These are phyloP conservation scores for Agapetus fuscipes DNA, from an alignment of 2,888 invertebrate species.

Conservation along the genomic window DNA sequence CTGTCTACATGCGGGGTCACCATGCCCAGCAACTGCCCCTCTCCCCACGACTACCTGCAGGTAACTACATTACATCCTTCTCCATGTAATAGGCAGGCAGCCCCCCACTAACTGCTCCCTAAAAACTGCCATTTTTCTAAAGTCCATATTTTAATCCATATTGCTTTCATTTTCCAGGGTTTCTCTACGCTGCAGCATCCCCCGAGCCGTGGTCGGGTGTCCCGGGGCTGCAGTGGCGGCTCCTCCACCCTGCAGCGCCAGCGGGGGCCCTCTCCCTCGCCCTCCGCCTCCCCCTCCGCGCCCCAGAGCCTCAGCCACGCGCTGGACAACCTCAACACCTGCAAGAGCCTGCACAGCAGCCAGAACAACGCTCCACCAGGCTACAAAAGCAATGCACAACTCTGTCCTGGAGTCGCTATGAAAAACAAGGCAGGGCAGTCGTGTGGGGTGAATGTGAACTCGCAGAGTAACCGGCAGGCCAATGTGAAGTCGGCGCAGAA, in stretches of 20 bases:
- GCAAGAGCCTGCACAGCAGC: slow-evolving; percentile 3
- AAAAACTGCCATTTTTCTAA: no score
- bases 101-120: background rate
- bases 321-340: no score
- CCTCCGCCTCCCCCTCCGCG: slow-evolving; percentile 15
- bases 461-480: no score
- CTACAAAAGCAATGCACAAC: no score
- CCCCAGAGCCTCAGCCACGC: slow-evolving; percentile 1
- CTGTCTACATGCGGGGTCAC: slow-evolving; percentile 5
- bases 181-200: slow-evolving; percentile 20
- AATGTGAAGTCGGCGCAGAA: slow-evolving; percentile 1
- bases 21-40: background rate
- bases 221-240: slow-evolving; percentile 16
- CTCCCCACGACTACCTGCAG: slow-evolving; percentile 12
- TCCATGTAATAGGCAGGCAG: no score
- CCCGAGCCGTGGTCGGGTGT: slow-evolving; percentile 23
- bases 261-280: slow-evolving; percentile 17
- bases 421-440: no score
- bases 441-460: no score
- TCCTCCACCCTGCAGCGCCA: slow-evolving; percentile 22
- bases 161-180: slow-evolving; percentile 16
- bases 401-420: no score
- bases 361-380: no score
- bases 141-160: no score
- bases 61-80: slow-evolving; percentile 17